Base-by-base conservation (phyloP, 2,113 vertebrate genomes). In the Microtus oregoni region DNA sequence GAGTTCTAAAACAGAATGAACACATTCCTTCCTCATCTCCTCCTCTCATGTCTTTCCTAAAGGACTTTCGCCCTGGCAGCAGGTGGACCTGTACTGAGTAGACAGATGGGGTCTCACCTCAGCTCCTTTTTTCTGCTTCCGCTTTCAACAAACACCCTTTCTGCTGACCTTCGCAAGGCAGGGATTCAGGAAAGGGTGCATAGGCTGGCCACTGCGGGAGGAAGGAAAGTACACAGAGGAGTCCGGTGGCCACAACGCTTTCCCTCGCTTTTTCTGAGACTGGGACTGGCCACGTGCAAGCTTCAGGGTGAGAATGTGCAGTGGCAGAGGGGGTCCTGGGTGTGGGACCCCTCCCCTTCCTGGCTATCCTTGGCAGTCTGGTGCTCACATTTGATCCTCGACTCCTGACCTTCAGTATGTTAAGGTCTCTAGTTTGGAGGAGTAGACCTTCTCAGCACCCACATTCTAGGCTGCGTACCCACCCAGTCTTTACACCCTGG, bases 261-360 rank as follows among this genome's bases (percentile, higher is more conserved):
- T 20, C 7, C 14, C 1, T 50, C 50, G 50, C 50, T 50, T 50
- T 50, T 50, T 50, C 50, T 50, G 47, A 50, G 2, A 0, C 14
- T 1, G 6, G 0, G 3, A 65, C 12, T 50, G 67, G 67, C 35
- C 1, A 0, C 6, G 0, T 6, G 78, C 58, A 24, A 44, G 10
- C 63, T 7, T 47, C 24, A 28, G 55, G 35, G 7, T 41, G 47
- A n/a, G 0, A 30, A 38, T 5, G 0, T 9, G 8, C 0, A 7
- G 63, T 38, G 22, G 9, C 30, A 72, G 7, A 30, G 30, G 35
- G 1, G 12, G 22, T 7, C 17, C 20, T 63, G 17, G 20, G 9
- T 28, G n/a, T 38, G 2, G 15, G 61, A 47, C 20, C 38, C 32
- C 38, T 52, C 47, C 50, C 24, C 2, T 0, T 2, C 11, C 47